Base-by-base conservation (phyloP, 2,797 vertebrate species). In the Lagocephalus sceleratus region DNA sequence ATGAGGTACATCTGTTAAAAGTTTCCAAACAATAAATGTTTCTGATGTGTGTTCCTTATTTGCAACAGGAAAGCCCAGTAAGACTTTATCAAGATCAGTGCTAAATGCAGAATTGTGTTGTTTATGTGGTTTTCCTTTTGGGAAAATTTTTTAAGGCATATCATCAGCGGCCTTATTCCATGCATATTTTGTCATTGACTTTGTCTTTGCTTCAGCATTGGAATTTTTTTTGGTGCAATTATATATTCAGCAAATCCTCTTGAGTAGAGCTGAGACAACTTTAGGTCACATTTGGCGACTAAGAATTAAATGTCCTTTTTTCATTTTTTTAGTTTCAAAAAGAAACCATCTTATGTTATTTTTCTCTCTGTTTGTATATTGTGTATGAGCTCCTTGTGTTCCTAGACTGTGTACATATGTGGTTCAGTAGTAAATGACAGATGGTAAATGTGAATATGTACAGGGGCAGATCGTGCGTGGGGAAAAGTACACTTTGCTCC, bases 401-500 rank as follows among this genome's bases (percentile, higher is more conserved):
- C 15, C 21, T 1, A 35, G 12, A 40, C 6, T 46, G 0, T 17
- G n/a, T n/a, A n/a, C n/a, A 19, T 46, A 14, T 21, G 5, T 39
- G 19, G 5, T 58, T 15, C 10, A 35, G 26, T 38, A 35, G 23
- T 11, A 12, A 32, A 47, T 48, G 16, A 46, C 55, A 16, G 1
- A 45, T 8, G 60, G 6, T 57, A 16, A n/a, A 20, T 67, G 3
- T 42, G 7, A 6, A n/a, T 1, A 2, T 64, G 2, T 53, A 22
- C 64, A 99, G 97, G 93, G 92, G 21, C 90, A 87, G 76, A 88
- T 98, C 56, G 57, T 60, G 14, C 92, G 96, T 14, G 95, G 95
- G 17, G 92, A 91, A 35, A 87, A 70, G 51, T 98, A 98, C 89
- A 94, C 90, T 7, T 89, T 99, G 66, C 91, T 92, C 60, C 90